Base-by-base conservation (phyloP, 2,797 vertebrate species). In the Astyanax mexicanus region DNA sequence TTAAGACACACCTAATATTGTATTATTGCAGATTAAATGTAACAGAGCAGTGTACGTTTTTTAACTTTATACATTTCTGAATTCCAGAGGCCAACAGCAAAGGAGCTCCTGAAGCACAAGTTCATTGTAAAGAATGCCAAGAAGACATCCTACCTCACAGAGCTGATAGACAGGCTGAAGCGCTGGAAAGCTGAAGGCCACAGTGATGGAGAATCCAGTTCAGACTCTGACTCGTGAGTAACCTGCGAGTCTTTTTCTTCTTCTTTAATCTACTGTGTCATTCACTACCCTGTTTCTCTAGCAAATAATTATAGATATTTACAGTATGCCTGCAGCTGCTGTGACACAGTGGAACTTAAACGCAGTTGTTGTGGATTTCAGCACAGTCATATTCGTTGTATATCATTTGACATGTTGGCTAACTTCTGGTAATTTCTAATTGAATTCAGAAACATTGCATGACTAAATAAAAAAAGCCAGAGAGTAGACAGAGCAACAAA, bases 101-200 rank as follows among this genome's bases (percentile, higher is more conserved):
- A 96, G 89, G 97, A 99, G 80, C 92, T 99, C 37, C 79, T 99
- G 82, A 99, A 98, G 89, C 97, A 99, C 92, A 98, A 97, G 88
- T 99, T 97, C 85, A 98, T 99, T 81, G 86, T 96, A 6, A 95
- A 96, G 76, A 95, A 97, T 55, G 95, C 96, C 58, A 99, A 98
- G 95, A 99, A 99, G 86, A 99, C 95, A 0, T 95, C 97, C 17
- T 99, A 98, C 84, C 86, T 99, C 89, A 96, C 96, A 0, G 97
- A 99, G 89, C 95, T 99, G 58, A 96, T 96, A 1, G 95, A 96
- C 78, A 88, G 94, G 66, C 94, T 93, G 82, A 95, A 95, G 86
- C 92, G 95, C 51, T 96, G 95, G 95, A 96, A 94, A 79, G 92
- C 93, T 21, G 94, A 95, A 77, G 94, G 93, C 25, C 95, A 96